Evolutionary conservation across 2,797 vertebrate genomes (phyloP).

Genomic region (Intellagama lesueurii): DNA sequence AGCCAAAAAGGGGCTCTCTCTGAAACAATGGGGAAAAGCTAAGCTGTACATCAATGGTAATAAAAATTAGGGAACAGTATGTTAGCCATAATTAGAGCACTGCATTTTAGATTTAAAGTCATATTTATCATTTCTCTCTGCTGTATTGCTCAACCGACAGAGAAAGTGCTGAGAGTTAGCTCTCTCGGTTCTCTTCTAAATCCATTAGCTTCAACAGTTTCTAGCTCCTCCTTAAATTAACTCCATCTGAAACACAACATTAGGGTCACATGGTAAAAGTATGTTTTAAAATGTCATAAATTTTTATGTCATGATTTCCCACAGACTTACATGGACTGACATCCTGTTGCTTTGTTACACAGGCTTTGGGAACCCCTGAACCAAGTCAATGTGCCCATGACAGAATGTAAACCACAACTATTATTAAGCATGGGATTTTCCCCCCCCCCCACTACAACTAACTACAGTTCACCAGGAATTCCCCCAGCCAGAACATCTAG

Average conservation of each 20-base stretch:
- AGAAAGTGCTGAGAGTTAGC: neutral
- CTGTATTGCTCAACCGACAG: neutral
- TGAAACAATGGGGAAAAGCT: slow-evolving; percentile 50
- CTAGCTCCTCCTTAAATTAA: neutral
- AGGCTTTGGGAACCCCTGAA: no score
- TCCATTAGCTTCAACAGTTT: neutral
- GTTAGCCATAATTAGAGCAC: slow-evolving; percentile 38
- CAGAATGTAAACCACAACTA: no score
- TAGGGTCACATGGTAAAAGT: no score
- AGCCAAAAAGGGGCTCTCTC: slow-evolving; percentile 45
- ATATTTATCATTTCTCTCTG: slow-evolving; percentile 34
- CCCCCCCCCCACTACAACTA: no score
- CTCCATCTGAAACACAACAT: neutral
- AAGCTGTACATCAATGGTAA: slow-evolving; percentile 35
- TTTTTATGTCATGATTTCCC: neutral
- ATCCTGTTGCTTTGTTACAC: neutral
- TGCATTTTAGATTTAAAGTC: slow-evolving; percentile 42
- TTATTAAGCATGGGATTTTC: no score
- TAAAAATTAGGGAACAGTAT: slow-evolving; percentile 49
- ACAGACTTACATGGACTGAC: neutral
- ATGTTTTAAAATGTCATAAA: neutral
- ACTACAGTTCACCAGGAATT: no score
- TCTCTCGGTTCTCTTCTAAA: neutral
- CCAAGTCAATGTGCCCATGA: no score
- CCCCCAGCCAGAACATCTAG: no score